phyloP scores from a whole-genome alignment of 1,140 invertebrate species.

The Lepidurus packardi region DNA sequence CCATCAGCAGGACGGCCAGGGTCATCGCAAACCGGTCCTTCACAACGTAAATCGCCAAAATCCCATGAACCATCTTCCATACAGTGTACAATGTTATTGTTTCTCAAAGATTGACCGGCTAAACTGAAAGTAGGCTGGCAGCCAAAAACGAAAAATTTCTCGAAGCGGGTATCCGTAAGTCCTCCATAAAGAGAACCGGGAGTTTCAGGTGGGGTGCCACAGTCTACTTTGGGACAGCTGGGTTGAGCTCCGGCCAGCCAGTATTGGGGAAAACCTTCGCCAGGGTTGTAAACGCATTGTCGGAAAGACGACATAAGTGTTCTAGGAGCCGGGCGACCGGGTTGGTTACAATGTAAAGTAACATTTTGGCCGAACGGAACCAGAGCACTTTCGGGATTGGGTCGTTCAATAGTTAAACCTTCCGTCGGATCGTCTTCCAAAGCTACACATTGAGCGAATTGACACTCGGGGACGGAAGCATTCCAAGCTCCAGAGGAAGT shows the following conservation, averaged over 20 bases:
- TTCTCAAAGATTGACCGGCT: slow-evolving; percentile 81
- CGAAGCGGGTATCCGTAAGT: slow-evolving; percentile 78
- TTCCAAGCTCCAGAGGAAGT: slow-evolving; percentile 89
- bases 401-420: slow-evolving; percentile 66
- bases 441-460: slow-evolving; percentile 84
- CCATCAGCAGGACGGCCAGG: slow-evolving; percentile 77
- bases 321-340: slow-evolving; percentile 67
- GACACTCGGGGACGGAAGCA: slow-evolving; percentile 82
- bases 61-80: slow-evolving; percentile 91
- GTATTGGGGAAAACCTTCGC: slow-evolving; percentile 78
- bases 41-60: slow-evolving; percentile 90
- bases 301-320: slow-evolving; percentile 76
- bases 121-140: slow-evolving; percentile 93
- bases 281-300: slow-evolving; percentile 93
- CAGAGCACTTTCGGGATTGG: slow-evolving; percentile 69
- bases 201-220: slow-evolving; percentile 76
- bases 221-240: slow-evolving; percentile 78
- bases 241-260: slow-evolving; percentile 83
- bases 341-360: slow-evolving; percentile 69
- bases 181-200: slow-evolving; percentile 88
- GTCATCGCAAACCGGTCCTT: slow-evolving; percentile 92
- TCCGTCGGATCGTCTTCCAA: slow-evolving; percentile 82
- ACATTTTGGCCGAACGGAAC: slow-evolving; percentile 86
- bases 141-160: slow-evolving; percentile 90
- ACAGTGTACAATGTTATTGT: slow-evolving; percentile 85